phyloP scores from a whole-genome alignment of 2,113 vertebrate species.

The Stegostoma tigrinum region DNA sequence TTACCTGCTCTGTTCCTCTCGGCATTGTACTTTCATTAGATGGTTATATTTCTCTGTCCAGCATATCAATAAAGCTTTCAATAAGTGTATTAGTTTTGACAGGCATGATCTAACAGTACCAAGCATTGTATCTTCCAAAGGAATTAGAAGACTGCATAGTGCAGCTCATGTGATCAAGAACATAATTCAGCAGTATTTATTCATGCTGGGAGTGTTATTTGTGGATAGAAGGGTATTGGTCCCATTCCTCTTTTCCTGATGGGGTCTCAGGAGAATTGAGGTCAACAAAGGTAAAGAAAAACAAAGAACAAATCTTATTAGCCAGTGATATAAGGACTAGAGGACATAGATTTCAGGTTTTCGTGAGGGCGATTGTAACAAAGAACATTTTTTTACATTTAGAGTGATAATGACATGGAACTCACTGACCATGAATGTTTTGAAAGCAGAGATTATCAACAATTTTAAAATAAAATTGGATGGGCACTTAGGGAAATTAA shows the following conservation, averaged over 20 bases:
- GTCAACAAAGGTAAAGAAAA: no score
- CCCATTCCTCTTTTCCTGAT: neutral
- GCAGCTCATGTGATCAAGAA: neutral
- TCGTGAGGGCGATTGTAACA: no score
- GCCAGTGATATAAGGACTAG: no score
- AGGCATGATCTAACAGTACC: neutral
- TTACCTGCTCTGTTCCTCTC: neutral
- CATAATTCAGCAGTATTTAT: neutral
- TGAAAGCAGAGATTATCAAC: no score
- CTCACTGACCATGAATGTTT: no score
- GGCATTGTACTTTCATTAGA: neutral
- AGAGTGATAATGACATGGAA: no score
- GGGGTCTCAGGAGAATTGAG: no score
- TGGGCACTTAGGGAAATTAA: no score
- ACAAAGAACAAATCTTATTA: no score
- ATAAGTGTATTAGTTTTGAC: neutral
- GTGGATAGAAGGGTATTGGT: neutral
- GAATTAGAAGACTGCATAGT: neutral
- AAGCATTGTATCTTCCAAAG: neutral
- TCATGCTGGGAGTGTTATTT: neutral
- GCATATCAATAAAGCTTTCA: neutral
- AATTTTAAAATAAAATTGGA: no score
- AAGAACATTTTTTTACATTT: no score
- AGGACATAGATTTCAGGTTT: no score
- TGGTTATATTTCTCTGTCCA: neutral